Evolutionary conservation across 1,140 invertebrate species (phyloP), one percentile per base, ranked within the genome.

Genomic region (Orchestia grillus): DNA sequence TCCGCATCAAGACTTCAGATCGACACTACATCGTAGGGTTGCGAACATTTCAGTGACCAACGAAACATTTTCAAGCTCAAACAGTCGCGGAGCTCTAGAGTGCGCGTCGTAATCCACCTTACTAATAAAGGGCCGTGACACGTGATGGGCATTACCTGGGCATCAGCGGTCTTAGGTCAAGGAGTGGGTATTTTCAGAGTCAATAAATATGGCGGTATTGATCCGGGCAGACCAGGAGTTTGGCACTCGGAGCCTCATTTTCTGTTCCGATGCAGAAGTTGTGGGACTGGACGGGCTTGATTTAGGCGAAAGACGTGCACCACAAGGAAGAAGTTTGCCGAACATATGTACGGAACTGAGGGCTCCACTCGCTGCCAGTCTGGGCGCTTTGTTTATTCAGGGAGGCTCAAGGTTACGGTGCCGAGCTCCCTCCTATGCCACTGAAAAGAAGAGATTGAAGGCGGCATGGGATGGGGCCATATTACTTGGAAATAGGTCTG

Each of bases 181-280:
- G 62, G 62, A 77, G 62, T 77, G 62, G 62, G 62, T 77, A 77
- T 77, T 77, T 77, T 36, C 62, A 77, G 62, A 77, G 62, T 77
- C 62, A 77, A 77, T 77, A 77, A 77, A 77, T 77, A 77, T 77
- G 62, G 62, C 36, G 62, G 62, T 77, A 77, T 77, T 77, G 62
- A 77, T 77, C 62, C 62, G 62, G 62, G 11, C 62, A 77, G 62
- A 28, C 62, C 62, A 23, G 62, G 62, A 77, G 62, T 77, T 77
- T 77, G 62, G 62, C 62, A 77, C 62, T 77, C 62, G 62, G 62
- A 77, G 62, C 28, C 62, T 77, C 62, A 77, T 77, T 77, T 77
- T 77, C 62, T 77, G 62, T 77, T 77, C 62, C 62, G 11, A 19
- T 77, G 62, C 62, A 77, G 62, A 77, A 77, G 62, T 77, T 77